A percentile compares a stretch with the other conserved stretches of the same genome.
Conservation (phyloP, 2,113 vertebrate species). For the Strix uralensis region DNA sequence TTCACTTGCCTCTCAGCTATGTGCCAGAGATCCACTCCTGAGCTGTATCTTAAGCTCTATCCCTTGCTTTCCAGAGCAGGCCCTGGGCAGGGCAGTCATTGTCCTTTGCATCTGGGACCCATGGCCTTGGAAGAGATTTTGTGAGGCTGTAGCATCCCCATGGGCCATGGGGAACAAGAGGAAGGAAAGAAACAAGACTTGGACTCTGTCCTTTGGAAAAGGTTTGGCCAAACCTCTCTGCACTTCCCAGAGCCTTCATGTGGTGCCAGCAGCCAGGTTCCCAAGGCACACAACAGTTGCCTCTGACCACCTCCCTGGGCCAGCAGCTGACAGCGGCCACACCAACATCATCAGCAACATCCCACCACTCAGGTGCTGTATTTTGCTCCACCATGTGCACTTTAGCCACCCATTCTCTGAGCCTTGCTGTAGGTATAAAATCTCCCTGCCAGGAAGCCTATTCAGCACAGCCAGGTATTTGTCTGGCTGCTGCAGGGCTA, state of each 20-base stretch:
- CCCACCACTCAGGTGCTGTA: neutral
- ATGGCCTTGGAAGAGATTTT: neutral
- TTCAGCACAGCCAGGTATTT: neutral
- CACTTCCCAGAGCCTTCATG: neutral
- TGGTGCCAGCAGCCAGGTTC: neutral
- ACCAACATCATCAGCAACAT: neutral
- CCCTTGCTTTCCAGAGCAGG: neutral
- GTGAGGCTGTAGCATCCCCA: neutral
- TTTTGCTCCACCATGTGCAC: neutral
- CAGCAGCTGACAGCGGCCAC: neutral
- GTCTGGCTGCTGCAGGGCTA: neutral
- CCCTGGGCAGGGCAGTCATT: neutral
- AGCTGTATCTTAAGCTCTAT: neutral
- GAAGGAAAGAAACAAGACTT: neutral
- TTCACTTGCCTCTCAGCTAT: neutral
- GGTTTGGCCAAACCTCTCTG: neutral
- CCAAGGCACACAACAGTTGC: neutral
- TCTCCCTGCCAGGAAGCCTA: neutral
- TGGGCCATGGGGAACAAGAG: neutral
- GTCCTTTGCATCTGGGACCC: neutral
- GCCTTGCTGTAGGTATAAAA: neutral
- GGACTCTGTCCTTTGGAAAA: neutral
- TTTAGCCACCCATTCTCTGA: neutral
- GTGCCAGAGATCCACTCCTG: neutral
- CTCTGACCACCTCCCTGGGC: neutral